Evolutionary conservation across 2,888 invertebrate species (phyloP).

Genomic region (Plebejus argus): DNA sequence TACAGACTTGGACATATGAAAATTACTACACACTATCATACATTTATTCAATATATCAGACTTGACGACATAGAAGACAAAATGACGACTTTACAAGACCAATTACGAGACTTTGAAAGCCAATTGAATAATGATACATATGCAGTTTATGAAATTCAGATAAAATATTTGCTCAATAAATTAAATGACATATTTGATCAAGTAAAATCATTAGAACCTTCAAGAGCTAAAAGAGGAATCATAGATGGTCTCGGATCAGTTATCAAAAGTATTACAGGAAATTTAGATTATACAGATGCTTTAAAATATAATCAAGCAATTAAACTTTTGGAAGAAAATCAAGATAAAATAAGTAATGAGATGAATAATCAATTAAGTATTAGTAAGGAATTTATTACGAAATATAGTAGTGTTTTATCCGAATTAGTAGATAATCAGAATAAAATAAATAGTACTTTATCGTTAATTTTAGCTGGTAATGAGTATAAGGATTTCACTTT

Average conservation of each 20-base stretch:
- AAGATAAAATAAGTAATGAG: not conserved
- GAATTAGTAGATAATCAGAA: conserved; percentile 13
- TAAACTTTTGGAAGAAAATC: not conserved
- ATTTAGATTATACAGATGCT: conserved; percentile 28
- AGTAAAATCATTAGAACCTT: not conserved
- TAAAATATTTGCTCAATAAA: not conserved
- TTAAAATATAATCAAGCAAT: not conserved
- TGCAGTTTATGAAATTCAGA: not conserved
- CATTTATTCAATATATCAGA: conserved; percentile 39
- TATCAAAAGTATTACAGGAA: conserved; percentile 32
- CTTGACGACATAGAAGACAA: conserved; percentile 37
- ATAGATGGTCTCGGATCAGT: conserved; percentile 29
- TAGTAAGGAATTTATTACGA: not conserved
- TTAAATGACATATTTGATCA: conserved; percentile 2
- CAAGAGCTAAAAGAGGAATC: not conserved
- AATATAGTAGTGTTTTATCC: not conserved
- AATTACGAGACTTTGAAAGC: not conserved
- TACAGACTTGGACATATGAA: conserved; percentile 37
- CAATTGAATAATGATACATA: not conserved
- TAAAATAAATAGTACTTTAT: conserved; percentile 16
- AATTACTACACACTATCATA: conserved; percentile 38
- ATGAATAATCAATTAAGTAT: conserved; percentile 6
- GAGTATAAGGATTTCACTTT: conserved; percentile 33
- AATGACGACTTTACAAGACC: conserved; percentile 21
- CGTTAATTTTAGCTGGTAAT: not conserved